Evolutionary conservation across 2,888 invertebrate species (phyloP), one percentile per base, ranked within the genome.

Genomic region (Orthosia gothica): DNA sequence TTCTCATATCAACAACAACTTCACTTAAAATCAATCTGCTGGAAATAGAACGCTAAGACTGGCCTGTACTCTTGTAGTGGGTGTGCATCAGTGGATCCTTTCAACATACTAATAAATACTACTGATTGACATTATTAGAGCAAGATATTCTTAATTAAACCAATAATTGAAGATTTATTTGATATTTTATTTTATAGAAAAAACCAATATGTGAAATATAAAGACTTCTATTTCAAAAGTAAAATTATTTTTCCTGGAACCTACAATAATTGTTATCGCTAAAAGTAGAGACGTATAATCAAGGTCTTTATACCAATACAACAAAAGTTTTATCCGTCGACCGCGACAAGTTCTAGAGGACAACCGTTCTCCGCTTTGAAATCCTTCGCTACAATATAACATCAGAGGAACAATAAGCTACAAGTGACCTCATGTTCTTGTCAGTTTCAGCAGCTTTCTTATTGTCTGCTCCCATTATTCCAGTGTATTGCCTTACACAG

Each of bases 1-100:
- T 66, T 49, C 62, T 66, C 74, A 79, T 64, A 82, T 83, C 81
- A 80, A 85, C 75, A 85, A 87, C 83, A 79, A 69, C 66, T 76
- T 66, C 69, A 81, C 69, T 81, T 76, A 74, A 77, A 81, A 79
- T 66, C 73, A 74, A 77, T 84, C 66, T 45, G 63, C 71, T 87
- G 75, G 40, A 87, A 87, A 86, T 87, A 86, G 81, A 81, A 66
- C 70, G 26, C 70, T 65, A 55, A 79, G 50, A 54, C 65, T 47
- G 65, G 54, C 52, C 52, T 62, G 63, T 58, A 47, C 59, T 50
- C 52, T 49, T 62, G 63, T 61, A 40, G 62, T 50, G 64, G 47
- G 57, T 69, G 32, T 80, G 63, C 78, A 78, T 69, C 54, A 52
- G 26, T 23, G 50, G 26, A 61, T 50, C 47, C n/a, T 26, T 52